Base-by-base conservation (phyloP, 2,888 invertebrate genomes). In the Drosophila seclusa region DNA sequence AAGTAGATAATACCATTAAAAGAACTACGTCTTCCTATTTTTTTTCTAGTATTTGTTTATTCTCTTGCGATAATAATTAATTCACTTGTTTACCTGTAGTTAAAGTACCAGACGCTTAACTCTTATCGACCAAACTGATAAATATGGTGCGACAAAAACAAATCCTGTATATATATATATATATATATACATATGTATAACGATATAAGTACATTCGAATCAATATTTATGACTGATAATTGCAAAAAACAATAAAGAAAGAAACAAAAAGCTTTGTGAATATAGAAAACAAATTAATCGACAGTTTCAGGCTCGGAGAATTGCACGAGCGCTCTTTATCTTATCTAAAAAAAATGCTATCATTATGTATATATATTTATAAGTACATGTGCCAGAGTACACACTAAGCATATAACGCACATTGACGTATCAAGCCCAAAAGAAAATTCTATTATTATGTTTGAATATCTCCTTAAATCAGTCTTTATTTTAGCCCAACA, bases 391-490 rank as follows among this genome's bases (percentile, higher is more conserved):
- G 16, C 31, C 13, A 11, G n/a, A 32, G 6, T 42, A 18, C 21
- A 16, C 16, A 21, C 10, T 24, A 11, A 11, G 24, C 38, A 68
- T 58, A 61, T 69, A 57, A 60, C 31, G 21, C 36, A 63, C 68
- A 73, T 79, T 86, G 83, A 69, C 82, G 59, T 54, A 68, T 82
- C 72, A 70, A 74, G 70, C 78, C 66, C 64, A 34, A 74, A 52
- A 72, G 68, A 71, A 77, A 74, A 66, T 70, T 21, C 21, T 42
- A 42, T 42, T 21, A 42, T 21, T 21, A 42, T 5, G 2, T 21
- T 5, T 42, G 21, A 2, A 42, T 5, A 16, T 45, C 21, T 45
- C 21, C 13, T 7, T 16, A 24, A 45, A 24, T 8, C 24, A 45
- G 45, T 16, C 45, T 11, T 5, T 32, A n/a, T 53, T 54, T 42